phyloP scores from a whole-genome alignment of 2,888 invertebrate genomes.

The Rhorus exstirpatorius region DNA sequence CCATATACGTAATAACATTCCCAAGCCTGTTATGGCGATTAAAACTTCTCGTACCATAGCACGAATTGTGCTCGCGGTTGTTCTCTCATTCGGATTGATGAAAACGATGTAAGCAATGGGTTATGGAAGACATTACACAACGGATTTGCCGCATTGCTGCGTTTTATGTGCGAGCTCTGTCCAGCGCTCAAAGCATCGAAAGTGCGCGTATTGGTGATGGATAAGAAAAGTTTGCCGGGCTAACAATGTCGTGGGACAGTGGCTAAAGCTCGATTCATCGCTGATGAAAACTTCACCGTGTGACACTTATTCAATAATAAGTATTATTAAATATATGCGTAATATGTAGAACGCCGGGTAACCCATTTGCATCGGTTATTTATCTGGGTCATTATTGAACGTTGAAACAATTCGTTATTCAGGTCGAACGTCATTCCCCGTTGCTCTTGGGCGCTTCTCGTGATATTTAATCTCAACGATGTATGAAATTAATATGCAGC shows the following conservation, averaged over 20 bases:
- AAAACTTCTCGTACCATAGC: slow-evolving; percentile 27
- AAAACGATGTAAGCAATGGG: slow-evolving; percentile 14
- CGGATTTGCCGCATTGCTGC: slow-evolving; percentile 19
- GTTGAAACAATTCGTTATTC: slow-evolving; percentile 24
- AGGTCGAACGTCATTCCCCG: slow-evolving; percentile 1
- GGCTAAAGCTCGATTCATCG: not conserved
- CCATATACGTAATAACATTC: slow-evolving; percentile 7
- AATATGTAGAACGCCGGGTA: slow-evolving; percentile 28
- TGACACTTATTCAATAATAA: not conserved
- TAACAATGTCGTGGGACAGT: too few relatives aligned
- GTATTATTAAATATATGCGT: slow-evolving; percentile 28
- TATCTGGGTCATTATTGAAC: slow-evolving; percentile 41
- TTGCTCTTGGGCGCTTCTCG: too few relatives aligned
- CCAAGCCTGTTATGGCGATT: slow-evolving; percentile 1
- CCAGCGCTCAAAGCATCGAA: not conserved
- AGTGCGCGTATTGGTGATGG: not conserved
- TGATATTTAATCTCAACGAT: slow-evolving; percentile 1
- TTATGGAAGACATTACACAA: not conserved
- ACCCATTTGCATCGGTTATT: slow-evolving; percentile 39
- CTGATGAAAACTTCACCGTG: not conserved
- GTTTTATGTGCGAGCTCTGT: slow-evolving; percentile 11
- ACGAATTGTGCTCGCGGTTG: too few relatives aligned
- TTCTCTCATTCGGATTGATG: slow-evolving; percentile 19
- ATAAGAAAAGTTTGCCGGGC: too few relatives aligned
- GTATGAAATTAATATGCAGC: too few relatives aligned